Conservation (phyloP, 2,113 vertebrate species). For the Indicator maculatus region DNA sequence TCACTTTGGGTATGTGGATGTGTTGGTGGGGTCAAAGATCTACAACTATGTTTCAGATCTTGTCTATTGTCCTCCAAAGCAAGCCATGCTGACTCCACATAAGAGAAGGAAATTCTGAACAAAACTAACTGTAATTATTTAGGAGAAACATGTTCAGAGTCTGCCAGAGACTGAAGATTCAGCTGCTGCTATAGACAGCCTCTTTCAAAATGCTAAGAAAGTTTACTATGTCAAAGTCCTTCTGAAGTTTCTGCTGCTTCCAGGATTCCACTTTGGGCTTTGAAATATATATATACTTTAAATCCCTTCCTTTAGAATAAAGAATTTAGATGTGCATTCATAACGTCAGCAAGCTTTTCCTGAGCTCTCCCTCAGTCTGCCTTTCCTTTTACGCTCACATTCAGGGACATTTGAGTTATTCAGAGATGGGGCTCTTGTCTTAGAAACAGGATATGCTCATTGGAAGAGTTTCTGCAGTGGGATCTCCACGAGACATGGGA, state of each 20-base stretch:
- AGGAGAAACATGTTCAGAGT: background rate
- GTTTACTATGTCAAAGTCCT: background rate
- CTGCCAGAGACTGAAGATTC: background rate
- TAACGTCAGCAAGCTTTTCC: background rate
- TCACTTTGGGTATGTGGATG: background rate
- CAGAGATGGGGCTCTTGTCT: background rate
- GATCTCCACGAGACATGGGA: background rate
- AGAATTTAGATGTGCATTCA: background rate
- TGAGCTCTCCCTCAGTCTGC: background rate
- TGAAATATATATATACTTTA: background rate
- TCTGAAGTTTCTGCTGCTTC: background rate
- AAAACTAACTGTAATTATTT: background rate
- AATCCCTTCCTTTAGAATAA: background rate
- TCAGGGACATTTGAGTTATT: background rate
- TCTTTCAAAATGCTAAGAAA: background rate
- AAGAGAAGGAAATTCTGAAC: background rate
- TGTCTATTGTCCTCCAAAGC: background rate
- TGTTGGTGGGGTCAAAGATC: background rate
- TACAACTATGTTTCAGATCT: background rate
- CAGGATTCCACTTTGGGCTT: background rate
- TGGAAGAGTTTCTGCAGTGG: background rate
- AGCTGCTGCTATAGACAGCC: background rate
- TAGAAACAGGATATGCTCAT: background rate
- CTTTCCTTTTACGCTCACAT: background rate
- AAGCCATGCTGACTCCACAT: background rate